Percentiles rank a stretch among this genome's conserved stretches.
These are phyloP conservation scores for Rhopalosiphum nymphaeae DNA, from an alignment of 2,888 invertebrate genomes.

Conservation along the genomic window DNA sequence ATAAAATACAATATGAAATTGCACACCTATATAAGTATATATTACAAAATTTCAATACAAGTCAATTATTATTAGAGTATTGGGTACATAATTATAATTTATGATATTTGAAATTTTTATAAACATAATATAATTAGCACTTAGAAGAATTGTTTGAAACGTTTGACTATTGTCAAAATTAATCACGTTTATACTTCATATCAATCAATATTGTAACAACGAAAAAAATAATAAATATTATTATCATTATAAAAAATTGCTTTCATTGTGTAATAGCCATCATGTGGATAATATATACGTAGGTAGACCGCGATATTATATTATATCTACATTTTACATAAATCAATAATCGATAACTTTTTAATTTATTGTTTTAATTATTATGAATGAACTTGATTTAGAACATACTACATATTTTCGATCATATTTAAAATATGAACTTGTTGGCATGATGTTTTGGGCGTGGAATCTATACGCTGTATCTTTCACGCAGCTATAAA, in stretches of 20 bases:
- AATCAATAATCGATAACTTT: not conserved
- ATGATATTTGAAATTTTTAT: not conserved
- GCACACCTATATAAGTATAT: not conserved
- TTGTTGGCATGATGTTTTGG: not conserved
- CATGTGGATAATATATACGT: no score
- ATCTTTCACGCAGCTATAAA: not conserved
- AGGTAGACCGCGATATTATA: no score
- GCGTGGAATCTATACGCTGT: not conserved
- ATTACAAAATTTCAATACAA: not conserved
- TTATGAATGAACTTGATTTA: no score
- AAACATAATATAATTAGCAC: not conserved
- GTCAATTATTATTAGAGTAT: not conserved
- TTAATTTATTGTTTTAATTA: no score
- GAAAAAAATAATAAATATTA: not conserved
- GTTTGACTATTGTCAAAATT: not conserved
- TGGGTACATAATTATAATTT: not conserved
- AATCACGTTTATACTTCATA: not conserved
- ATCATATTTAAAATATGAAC: not conserved
- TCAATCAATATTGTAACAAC: not conserved
- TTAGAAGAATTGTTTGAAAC: not conserved
- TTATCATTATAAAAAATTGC: not conserved
- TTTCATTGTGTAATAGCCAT: not conserved
- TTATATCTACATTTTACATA: not conserved
- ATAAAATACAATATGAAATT: not conserved
- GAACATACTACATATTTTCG: not conserved